Percentiles rank a stretch among this genome's conserved stretches.
These are phyloP conservation scores for Drosophila barbarae DNA, from an alignment of 2,888 invertebrate genomes.

Conservation along the genomic window DNA sequence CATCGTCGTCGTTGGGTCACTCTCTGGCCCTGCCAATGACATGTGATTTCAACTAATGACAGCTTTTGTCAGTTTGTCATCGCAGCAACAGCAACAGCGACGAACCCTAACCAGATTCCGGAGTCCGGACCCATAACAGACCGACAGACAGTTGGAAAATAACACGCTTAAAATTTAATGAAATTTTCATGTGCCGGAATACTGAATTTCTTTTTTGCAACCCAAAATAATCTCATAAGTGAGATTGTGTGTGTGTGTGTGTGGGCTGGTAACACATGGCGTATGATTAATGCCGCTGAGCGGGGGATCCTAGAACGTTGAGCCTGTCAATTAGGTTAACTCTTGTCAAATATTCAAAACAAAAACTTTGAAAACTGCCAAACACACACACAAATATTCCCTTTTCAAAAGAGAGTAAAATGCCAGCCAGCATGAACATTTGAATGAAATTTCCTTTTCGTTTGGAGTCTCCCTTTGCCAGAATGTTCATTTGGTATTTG, in stretches of 20 bases:
- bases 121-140: slow-evolving; percentile 14
- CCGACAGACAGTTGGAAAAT: slow-evolving; percentile 17
- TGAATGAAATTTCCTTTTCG: slow-evolving; percentile 36
- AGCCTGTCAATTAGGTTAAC: slow-evolving; percentile 35
- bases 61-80: slow-evolving; percentile 56
- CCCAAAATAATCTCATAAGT: slow-evolving; percentile 20
- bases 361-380: slow-evolving; percentile 25
- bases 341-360: slow-evolving; percentile 41
- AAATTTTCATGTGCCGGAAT: slow-evolving; percentile 51
- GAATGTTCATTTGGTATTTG: slow-evolving; percentile 12
- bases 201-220: slow-evolving; percentile 14
- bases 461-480: not conserved
- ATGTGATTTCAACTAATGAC: slow-evolving; percentile 75
- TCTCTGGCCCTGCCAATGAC: slow-evolving; percentile 62
- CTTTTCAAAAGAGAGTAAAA: not conserved
- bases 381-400: not conserved
- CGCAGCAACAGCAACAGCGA: slow-evolving; percentile 25
- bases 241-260: slow-evolving; percentile 1
- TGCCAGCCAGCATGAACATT: slow-evolving; percentile 15
- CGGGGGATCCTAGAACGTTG: slow-evolving; percentile 1
- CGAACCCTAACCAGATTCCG: slow-evolving; percentile 6
- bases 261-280: slow-evolving; percentile 45
- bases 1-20: slow-evolving; percentile 47
- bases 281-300: slow-evolving; percentile 64
- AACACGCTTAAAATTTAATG: slow-evolving; percentile 59